Evolutionary conservation across 2,113 vertebrate genomes (phyloP).

Genomic region (Atlantisia rogersi): DNA sequence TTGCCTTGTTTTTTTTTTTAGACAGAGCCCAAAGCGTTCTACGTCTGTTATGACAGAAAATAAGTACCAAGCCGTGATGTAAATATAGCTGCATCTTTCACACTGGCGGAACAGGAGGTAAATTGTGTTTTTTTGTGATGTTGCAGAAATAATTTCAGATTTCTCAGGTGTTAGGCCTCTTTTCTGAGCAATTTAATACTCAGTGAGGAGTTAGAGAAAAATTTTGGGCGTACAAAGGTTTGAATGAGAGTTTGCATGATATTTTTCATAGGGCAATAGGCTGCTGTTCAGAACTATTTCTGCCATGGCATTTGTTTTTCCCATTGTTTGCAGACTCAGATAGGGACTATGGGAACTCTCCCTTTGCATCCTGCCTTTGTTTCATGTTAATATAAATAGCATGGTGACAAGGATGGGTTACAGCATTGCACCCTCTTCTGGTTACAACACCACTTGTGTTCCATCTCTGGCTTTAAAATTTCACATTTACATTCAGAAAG

Average conservation of each 20-base stretch:
- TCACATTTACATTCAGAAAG: neutral
- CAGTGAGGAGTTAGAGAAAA: neutral
- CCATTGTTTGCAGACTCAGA: neutral
- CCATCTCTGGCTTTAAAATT: neutral
- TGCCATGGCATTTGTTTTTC: neutral
- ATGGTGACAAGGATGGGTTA: neutral
- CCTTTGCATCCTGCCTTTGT: neutral
- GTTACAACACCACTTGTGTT: neutral
- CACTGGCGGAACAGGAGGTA: neutral
- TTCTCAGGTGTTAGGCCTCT: neutral
- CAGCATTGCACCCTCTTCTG: neutral
- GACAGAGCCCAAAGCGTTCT: neutral
- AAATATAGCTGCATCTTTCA: neutral
- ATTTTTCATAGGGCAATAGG: neutral
- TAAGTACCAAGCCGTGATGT: neutral
- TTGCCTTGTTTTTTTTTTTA: neutral
- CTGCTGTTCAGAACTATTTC: neutral
- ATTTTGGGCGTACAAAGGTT: neutral
- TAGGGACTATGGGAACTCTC: neutral
- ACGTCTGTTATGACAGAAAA: neutral
- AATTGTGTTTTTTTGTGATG: neutral
- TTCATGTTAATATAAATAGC: neutral
- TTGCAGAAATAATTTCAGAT: neutral
- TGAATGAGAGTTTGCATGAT: neutral
- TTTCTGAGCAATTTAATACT: neutral